Evolutionary conservation across 2,888 invertebrate genomes (phyloP).

Genomic region (Phyto melanocephala): DNA sequence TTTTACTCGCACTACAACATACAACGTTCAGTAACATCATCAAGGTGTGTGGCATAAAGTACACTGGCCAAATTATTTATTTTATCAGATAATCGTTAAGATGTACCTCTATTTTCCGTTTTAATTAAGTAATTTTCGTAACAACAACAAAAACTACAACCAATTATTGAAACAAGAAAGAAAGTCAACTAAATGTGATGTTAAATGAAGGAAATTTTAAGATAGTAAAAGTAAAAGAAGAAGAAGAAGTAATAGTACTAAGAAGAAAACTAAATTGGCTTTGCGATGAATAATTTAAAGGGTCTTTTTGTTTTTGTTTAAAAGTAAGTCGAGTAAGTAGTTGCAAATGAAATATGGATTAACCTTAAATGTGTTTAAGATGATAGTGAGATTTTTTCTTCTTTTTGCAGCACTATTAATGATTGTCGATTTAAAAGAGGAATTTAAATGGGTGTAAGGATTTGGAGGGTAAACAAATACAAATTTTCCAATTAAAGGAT

Average conservation of each 20-base stretch:
- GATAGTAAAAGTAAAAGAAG: not conserved
- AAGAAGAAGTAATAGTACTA: not conserved
- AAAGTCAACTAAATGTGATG: conserved; percentile 30
- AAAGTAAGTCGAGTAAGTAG: not conserved
- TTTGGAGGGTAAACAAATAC: too few species aligned
- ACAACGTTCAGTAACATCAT: not conserved
- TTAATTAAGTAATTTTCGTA: conserved; percentile 57
- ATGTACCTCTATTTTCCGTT: conserved; percentile 11
- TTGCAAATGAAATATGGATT: not conserved
- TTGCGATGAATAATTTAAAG: not conserved
- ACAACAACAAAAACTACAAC: not conserved
- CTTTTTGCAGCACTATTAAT: not conserved
- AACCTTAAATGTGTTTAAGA: not conserved
- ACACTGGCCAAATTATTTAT: conserved; percentile 5
- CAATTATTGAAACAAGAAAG: not conserved
- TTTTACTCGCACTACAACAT: not conserved
- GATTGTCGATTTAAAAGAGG: too few species aligned
- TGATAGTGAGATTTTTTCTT: not conserved
- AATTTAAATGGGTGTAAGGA: too few species aligned
- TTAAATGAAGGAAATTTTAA: not conserved
- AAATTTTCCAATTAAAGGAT: too few species aligned
- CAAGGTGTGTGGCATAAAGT: conserved; percentile 47
- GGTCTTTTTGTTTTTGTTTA: not conserved
- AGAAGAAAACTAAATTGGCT: not conserved
- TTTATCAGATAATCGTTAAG: conserved; percentile 12